A percentile compares a stretch with the other conserved stretches of the same genome.
Evolutionary conservation across 2,888 invertebrate genomes (phyloP).

Genomic region (Laothoe populi): DNA sequence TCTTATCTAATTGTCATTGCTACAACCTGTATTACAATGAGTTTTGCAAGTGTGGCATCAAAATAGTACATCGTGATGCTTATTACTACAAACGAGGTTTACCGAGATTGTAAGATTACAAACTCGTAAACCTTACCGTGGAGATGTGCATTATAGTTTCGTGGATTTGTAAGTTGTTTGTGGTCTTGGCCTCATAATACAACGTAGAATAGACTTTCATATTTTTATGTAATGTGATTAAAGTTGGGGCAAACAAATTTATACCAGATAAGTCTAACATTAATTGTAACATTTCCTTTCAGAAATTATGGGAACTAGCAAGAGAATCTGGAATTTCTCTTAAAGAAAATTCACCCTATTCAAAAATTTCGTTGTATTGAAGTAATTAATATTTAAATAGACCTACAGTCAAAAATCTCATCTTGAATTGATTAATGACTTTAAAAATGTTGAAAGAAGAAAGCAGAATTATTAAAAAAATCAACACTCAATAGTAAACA

Average conservation of each 20-base stretch:
- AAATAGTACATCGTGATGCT: neutral
- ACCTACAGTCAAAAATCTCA: too few relatives aligned
- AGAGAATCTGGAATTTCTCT: neutral
- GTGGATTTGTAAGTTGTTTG: conserved; percentile 1
- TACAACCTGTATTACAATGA: neutral
- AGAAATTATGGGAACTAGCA: neutral
- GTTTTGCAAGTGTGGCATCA: conserved; percentile 8
- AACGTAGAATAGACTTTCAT: neutral
- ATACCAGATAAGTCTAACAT: neutral
- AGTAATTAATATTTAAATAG: too few relatives aligned
- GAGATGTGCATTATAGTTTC: conserved; percentile 5
- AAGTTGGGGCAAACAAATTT: neutral
- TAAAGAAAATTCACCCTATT: too few relatives aligned
- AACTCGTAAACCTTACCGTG: conserved; percentile 14
- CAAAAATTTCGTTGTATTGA: too few relatives aligned
- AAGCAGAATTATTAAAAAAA: too few relatives aligned
- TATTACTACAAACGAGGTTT: conserved; percentile 18
- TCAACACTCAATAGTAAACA: too few relatives aligned
- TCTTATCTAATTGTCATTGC: neutral
- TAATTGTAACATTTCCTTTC: neutral
- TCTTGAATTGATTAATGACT: too few relatives aligned
- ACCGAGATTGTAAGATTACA: conserved; percentile 3
- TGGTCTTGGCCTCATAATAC: neutral
- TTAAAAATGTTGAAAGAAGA: too few relatives aligned
- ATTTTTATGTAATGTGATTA: neutral